Percentiles rank a stretch among this genome's conserved stretches.
Evolutionary conservation across 2,888 invertebrate species (phyloP).

Genomic region (Creontiades dilutus): DNA sequence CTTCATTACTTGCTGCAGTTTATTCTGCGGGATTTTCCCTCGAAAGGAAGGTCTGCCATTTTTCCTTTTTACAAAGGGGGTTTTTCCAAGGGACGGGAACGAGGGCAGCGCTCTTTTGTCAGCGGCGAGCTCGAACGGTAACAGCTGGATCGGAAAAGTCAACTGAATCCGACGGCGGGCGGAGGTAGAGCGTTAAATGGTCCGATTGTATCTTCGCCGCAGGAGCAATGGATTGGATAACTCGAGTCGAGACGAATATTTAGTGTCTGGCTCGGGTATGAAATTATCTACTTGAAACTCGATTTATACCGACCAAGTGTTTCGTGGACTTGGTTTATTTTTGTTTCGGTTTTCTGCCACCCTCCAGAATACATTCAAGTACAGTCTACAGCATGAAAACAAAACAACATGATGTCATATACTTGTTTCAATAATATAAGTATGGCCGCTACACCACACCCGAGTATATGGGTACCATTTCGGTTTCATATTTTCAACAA

Average conservation of each 20-base stretch:
- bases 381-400: too few relatives aligned
- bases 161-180: background rate
- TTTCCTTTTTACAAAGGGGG: background rate
- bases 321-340: too few relatives aligned
- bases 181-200: background rate
- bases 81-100: background rate
- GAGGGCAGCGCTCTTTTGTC: conserved; percentile 24
- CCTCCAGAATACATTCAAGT: too few relatives aligned
- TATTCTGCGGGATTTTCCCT: background rate
- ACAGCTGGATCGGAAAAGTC: conserved; percentile 16
- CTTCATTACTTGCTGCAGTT: background rate
- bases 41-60: background rate
- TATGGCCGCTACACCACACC: too few relatives aligned
- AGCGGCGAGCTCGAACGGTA: background rate
- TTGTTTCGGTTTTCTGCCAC: too few relatives aligned
- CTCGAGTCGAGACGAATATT: conserved; percentile 10
- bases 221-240: conserved; percentile 31
- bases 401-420: too few relatives aligned
- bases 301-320: background rate
- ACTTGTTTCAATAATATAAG: too few relatives aligned
- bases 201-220: conserved; percentile 18
- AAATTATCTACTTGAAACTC: background rate
- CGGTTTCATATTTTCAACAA: too few relatives aligned
- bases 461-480: too few relatives aligned
- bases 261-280: background rate